phyloP scores from a whole-genome alignment of 2,888 invertebrate species.

The Tipula unca region DNA sequence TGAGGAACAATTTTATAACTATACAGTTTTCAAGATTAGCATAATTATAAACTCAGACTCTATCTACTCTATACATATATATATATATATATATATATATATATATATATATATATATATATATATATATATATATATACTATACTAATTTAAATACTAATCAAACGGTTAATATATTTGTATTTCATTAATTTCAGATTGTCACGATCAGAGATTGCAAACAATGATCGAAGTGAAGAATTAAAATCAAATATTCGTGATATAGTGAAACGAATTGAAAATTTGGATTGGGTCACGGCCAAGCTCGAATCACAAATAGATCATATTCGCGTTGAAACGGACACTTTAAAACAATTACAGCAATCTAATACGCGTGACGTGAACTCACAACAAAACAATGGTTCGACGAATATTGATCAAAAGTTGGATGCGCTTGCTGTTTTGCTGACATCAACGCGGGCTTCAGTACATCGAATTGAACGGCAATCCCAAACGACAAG shows the following conservation, averaged over 20 bases:
- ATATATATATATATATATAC: no score
- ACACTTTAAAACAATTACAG: constrained; percentile 26
- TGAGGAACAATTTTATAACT: background rate
- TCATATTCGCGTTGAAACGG: constrained; percentile 39
- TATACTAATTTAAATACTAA: background rate
- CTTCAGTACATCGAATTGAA: constrained; percentile 26
- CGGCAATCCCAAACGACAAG: constrained; percentile 25
- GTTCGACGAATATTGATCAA: background rate
- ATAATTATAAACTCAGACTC: background rate
- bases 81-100: no score
- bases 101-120: no score
- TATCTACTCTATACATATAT: no score
- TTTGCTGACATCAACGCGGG: constrained; percentile 32
- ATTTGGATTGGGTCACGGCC: constrained; percentile 40
- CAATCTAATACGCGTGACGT: background rate
- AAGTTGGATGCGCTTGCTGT: constrained; percentile 33
- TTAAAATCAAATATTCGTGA: constrained; percentile 40
- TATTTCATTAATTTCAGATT: constrained; percentile 31
- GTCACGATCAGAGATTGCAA: constrained; percentile 39
- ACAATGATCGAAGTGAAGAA: constrained; percentile 39
- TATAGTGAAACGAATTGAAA: constrained; percentile 37
- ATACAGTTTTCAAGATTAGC: background rate
- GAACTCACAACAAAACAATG: background rate
- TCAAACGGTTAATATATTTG: background rate
- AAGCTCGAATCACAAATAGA: constrained; percentile 38